These are phyloP conservation scores for Gila orcuttii DNA, from an alignment of 2,113 vertebrate genomes.

Conservation along the genomic window DNA sequence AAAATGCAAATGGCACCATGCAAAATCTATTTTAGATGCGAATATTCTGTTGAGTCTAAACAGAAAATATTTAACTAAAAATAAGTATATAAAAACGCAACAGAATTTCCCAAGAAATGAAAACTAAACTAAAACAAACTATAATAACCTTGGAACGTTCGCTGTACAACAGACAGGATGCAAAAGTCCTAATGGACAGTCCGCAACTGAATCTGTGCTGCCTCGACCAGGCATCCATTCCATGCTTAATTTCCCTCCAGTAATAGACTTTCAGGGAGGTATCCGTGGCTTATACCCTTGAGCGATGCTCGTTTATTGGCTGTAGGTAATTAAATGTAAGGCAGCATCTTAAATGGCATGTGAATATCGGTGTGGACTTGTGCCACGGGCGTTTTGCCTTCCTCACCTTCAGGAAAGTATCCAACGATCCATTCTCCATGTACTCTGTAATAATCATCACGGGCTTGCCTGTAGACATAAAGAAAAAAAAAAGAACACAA, in stretches of 20 bases:
- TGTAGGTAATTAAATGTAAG: constrained; percentile 42
- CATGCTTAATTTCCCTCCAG: constrained; percentile 40
- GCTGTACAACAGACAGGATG: background rate
- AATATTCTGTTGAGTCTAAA: no score
- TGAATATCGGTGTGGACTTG: constrained; percentile 33
- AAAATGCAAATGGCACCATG: no score
- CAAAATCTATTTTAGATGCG: no score
- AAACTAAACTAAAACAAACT: background rate
- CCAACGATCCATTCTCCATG: constrained; percentile 97
- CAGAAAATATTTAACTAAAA: no score
- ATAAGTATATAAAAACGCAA: background rate
- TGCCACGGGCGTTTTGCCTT: background rate
- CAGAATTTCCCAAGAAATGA: background rate
- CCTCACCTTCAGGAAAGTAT: constrained; percentile 95
- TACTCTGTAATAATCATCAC: constrained; percentile 99
- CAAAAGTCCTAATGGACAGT: background rate
- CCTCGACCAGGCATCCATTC: constrained; percentile 5
- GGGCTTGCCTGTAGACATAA: constrained; percentile 78
- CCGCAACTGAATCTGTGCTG: background rate
- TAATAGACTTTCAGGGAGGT: constrained; percentile 48
- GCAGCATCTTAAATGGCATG: constrained; percentile 20
- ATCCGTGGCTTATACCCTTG: constrained; percentile 31
- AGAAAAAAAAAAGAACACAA: constrained; percentile 22
- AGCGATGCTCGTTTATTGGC: constrained; percentile 34
- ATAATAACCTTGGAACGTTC: background rate